Percentiles rank a stretch among this genome's conserved stretches.
These are phyloP conservation scores for Sarcophaga peregrina DNA, from an alignment of 1,140 invertebrate species.

Conservation along the genomic window DNA sequence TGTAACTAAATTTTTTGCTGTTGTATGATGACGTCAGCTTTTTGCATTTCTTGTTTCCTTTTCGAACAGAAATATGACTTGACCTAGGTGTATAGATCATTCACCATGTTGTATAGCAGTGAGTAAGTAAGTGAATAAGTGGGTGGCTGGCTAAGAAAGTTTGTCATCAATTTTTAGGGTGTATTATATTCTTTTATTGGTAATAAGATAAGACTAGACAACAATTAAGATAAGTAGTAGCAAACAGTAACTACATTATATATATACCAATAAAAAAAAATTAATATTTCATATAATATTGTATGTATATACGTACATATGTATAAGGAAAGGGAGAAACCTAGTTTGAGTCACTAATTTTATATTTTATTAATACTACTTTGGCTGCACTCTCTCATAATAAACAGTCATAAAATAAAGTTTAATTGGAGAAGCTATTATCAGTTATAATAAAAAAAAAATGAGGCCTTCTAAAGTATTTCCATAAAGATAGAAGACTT, in stretches of 20 bases:
- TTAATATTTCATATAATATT: no score
- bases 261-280: no score
- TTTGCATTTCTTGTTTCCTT: background rate
- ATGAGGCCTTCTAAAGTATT: background rate
- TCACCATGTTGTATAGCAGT: no score
- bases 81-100: no score
- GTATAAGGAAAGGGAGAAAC: background rate
- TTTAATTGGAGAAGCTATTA: slow-evolving; percentile 16
- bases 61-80: no score
- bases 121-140: background rate
- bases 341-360: slow-evolving; percentile 1
- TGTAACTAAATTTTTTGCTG: background rate
- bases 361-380: background rate
- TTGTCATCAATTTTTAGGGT: background rate
- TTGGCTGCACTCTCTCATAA: background rate
- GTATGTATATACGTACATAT: no score
- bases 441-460: background rate
- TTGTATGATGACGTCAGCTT: slow-evolving; percentile 3
- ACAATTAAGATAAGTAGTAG: slow-evolving; percentile 11
- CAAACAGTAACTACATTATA: background rate
- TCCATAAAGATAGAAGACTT: background rate
- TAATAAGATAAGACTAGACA: background rate
- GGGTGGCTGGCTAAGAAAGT: background rate
- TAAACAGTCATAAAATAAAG: background rate
- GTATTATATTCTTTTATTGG: background rate